phyloP scores from a whole-genome alignment of 2,888 invertebrate genomes.

The Dryadula phaetusa region DNA sequence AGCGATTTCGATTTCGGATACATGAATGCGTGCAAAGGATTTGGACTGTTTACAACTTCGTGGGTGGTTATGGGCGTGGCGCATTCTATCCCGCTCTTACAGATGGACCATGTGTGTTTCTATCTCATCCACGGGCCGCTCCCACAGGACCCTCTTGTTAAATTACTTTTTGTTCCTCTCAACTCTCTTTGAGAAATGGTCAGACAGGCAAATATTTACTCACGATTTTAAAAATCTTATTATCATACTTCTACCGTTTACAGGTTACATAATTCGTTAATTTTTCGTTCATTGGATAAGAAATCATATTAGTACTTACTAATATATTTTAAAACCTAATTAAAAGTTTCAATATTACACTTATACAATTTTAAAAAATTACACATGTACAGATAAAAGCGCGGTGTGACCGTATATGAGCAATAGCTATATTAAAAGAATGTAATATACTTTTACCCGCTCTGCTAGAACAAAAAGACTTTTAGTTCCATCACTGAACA shows the following conservation, averaged over 20 bases:
- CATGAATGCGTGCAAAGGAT: constrained; percentile 84
- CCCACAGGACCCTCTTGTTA: constrained; percentile 83
- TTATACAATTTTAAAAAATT: background rate
- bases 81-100: constrained; percentile 60
- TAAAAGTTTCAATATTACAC: background rate
- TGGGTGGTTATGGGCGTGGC: constrained; percentile 84
- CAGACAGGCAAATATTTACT: constrained; percentile 82
- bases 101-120: constrained; percentile 50
- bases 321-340: background rate
- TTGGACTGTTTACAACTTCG: constrained; percentile 83
- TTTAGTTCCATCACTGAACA: too few species aligned
- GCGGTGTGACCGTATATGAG: too few species aligned
- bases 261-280: constrained; percentile 34
- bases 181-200: constrained; percentile 77
- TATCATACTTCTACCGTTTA: constrained; percentile 66
- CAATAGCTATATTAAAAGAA: too few species aligned
- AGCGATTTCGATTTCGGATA: constrained; percentile 83
- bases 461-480: too few species aligned
- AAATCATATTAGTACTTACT: background rate
- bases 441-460: too few species aligned
- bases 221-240: constrained; percentile 82
- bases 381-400: background rate
- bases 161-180: constrained; percentile 80
- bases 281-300: background rate
- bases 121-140: constrained; percentile 72